Conservation (phyloP, 1,140 invertebrate species). For the Anthonomus grandis region DNA sequence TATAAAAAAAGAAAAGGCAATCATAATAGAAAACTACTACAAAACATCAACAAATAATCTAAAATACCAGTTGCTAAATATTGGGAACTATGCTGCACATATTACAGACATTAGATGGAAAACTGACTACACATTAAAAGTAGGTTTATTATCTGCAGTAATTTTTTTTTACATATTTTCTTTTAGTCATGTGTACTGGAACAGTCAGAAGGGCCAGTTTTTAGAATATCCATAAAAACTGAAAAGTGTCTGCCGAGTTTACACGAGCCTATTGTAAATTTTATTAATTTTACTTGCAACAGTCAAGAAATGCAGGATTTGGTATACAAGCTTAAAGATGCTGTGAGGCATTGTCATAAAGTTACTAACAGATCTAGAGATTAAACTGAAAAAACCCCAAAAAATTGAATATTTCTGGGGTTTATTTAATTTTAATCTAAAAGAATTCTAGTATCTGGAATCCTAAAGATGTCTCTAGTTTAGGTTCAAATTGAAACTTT, state of each 20-base stretch:
- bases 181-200: constrained; percentile 51
- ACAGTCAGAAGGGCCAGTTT: constrained; percentile 46
- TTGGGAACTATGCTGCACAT: constrained; percentile 55
- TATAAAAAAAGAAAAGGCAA: constrained; percentile 38
- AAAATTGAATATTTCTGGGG: too few species aligned
- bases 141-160: constrained; percentile 34
- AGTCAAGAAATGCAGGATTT: constrained; percentile 64
- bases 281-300: constrained; percentile 59
- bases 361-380: constrained; percentile 33
- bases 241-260: constrained; percentile 45
- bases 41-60: constrained; percentile 44
- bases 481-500: too few species aligned
- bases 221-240: constrained; percentile 49
- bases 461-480: too few species aligned
- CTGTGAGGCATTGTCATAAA: constrained; percentile 60
- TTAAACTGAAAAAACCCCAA: too few species aligned
- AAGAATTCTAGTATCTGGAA: too few species aligned
- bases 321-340: constrained; percentile 64
- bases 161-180: constrained; percentile 18
- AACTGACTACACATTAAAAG: constrained; percentile 57
- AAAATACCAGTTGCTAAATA: constrained; percentile 48
- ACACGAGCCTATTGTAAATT: constrained; percentile 48
- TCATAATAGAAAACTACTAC: constrained; percentile 48
- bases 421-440: too few species aligned
- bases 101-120: constrained; percentile 66